Evolutionary conservation across 2,888 invertebrate species (phyloP).

Genomic region (Congeria kusceri): DNA sequence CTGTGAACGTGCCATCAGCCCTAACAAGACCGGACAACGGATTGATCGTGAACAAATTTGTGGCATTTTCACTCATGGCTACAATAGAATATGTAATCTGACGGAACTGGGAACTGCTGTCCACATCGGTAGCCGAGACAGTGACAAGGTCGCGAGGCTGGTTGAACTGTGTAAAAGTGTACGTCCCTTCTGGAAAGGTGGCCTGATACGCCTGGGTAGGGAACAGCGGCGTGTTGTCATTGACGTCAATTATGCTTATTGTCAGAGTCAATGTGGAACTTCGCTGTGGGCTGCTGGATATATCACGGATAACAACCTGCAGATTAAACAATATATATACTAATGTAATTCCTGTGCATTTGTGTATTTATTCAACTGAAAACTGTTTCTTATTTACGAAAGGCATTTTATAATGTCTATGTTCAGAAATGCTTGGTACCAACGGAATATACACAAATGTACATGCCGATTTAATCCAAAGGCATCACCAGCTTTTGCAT

Average conservation of each 20-base stretch:
- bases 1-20: constrained; percentile 66
- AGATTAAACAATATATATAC: not conserved
- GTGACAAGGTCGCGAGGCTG: constrained; percentile 44
- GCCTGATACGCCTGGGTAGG: constrained; percentile 65
- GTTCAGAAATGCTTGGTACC: no score
- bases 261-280: constrained; percentile 70
- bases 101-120: constrained; percentile 46
- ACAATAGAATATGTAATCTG: constrained; percentile 70
- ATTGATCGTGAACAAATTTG: constrained; percentile 67
- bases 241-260: constrained; percentile 76
- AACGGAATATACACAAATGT: no score
- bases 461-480: no score
- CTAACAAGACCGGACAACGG: constrained; percentile 51
- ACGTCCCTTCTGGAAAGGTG: constrained; percentile 69
- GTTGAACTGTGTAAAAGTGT: constrained; percentile 40
- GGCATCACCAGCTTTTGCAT: no score
- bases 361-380: no score
- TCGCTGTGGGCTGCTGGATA: constrained; percentile 52
- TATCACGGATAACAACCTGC: constrained; percentile 74
- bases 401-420: no score
- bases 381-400: no score
- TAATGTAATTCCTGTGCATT: no score
- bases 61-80: constrained; percentile 68
- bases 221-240: constrained; percentile 80
- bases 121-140: constrained; percentile 65